Conservation (phyloP, 2,113 vertebrate genomes). For the Pseudonaja textilis region DNA sequence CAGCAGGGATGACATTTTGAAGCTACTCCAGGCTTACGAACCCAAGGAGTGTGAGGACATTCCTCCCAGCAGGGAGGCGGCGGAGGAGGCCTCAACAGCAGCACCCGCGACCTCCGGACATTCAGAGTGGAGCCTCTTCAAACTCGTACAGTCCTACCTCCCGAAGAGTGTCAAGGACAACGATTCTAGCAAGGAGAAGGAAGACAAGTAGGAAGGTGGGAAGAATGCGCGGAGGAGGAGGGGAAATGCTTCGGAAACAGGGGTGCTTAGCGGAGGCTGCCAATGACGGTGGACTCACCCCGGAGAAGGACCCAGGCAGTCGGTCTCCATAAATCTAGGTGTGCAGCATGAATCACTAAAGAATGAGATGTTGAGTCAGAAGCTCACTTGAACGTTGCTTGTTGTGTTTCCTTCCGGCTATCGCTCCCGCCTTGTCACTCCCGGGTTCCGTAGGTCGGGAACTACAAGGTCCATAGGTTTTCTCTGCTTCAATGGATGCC, state of each 20-base stretch:
- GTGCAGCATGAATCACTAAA: neutral
- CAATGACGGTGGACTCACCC: neutral
- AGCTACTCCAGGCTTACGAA: neutral
- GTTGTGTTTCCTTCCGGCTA: neutral
- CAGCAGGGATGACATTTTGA: neutral
- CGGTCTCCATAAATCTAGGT: neutral
- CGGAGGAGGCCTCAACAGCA: too few species aligned
- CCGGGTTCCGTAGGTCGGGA: too few species aligned
- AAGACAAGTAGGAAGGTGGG: neutral
- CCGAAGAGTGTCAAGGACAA: neutral
- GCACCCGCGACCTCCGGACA: fast-evolving
- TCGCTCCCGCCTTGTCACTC: too few species aligned
- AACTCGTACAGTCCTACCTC: neutral
- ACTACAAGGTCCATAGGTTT: too few species aligned
- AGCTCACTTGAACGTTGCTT: too few species aligned
- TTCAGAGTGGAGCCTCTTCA: neutral
- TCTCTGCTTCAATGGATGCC: too few species aligned
- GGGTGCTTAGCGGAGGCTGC: neutral
- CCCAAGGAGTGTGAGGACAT: neutral
- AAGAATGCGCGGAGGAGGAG: fast-evolving
- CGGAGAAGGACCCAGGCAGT: neutral
- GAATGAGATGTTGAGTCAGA: neutral
- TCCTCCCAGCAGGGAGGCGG: neutral
- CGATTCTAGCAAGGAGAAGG: neutral
- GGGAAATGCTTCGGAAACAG: neutral